Evolutionary conservation across 1,140 invertebrate species (phyloP).

Genomic region (Trinorchestia longiramus): DNA sequence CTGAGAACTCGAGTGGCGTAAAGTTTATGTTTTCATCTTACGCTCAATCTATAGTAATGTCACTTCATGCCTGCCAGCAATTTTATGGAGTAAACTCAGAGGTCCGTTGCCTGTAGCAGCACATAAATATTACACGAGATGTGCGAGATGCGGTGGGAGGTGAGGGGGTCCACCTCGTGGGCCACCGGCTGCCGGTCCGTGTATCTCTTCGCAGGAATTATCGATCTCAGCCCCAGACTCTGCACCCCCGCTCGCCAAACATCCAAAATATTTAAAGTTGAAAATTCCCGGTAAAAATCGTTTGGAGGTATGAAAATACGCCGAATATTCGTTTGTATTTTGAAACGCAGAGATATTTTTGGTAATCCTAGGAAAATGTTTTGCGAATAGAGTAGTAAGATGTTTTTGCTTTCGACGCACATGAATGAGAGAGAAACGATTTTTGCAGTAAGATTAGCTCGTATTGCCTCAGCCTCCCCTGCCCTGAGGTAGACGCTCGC

Average conservation of each 20-base stretch:
- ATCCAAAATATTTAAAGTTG: conserved; percentile 12
- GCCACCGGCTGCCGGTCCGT: neutral
- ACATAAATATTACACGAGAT: neutral
- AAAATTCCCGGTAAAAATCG: neutral
- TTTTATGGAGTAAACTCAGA: neutral
- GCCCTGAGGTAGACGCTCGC: neutral
- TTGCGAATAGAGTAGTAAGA: neutral
- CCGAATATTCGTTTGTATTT: neutral
- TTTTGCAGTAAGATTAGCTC: neutral
- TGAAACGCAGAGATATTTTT: neutral
- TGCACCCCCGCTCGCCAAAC: neutral
- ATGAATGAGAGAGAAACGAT: neutral
- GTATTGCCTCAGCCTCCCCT: neutral
- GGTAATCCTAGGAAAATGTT: neutral
- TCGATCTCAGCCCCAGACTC: conserved; percentile 1
- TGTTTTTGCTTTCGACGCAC: neutral
- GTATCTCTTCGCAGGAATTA: conserved; percentile 25
- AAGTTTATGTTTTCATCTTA: neutral
- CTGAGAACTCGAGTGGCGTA: neutral
- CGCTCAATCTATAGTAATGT: neutral
- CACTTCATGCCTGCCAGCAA: neutral
- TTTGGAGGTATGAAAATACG: neutral
- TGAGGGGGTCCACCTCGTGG: neutral
- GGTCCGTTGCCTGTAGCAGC: neutral
- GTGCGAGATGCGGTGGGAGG: neutral